phyloP scores from a whole-genome alignment of 2,888 invertebrate species.

The Aspidapion aeneum region DNA sequence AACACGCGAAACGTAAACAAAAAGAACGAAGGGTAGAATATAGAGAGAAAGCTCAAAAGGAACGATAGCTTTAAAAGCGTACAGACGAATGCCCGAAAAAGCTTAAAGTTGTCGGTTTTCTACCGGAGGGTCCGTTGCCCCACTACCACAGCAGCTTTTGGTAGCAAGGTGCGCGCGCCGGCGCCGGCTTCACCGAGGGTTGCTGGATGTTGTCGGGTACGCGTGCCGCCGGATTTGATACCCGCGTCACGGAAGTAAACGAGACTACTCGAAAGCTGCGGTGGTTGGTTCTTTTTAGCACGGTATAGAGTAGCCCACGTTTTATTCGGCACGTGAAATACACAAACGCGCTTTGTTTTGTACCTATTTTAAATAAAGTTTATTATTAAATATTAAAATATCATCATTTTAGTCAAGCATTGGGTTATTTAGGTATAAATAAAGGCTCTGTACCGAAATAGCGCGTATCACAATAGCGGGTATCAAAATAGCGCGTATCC shows the following conservation, averaged over 20 bases:
- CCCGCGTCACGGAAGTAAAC: slow-evolving; percentile 32
- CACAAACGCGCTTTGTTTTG: no score
- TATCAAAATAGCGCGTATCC: no score
- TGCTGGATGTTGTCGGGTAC: slow-evolving; percentile 37
- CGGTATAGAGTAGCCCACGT: background rate
- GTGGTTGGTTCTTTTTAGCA: slow-evolving; percentile 1
- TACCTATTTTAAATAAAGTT: no score
- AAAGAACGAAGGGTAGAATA: slow-evolving; percentile 13
- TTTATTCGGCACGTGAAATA: no score
- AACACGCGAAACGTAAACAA: background rate
- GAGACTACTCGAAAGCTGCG: slow-evolving; percentile 10
- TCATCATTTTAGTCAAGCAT: no score
- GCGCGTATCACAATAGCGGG: no score
- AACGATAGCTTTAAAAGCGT: slow-evolving; percentile 19
- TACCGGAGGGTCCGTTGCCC: slow-evolving; percentile 39
- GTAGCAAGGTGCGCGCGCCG: slow-evolving; percentile 40
- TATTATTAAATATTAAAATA: no score
- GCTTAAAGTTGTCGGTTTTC: slow-evolving; percentile 42
- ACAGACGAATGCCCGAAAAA: slow-evolving; percentile 29
- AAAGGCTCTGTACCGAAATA: no score
- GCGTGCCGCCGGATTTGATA: slow-evolving; percentile 48
- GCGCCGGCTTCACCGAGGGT: slow-evolving; percentile 37
- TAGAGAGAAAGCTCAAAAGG: slow-evolving; percentile 10
- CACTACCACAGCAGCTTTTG: slow-evolving; percentile 29
- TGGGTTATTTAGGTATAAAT: no score